Evolutionary conservation across 2,113 vertebrate species (phyloP).

Genomic region (Dasyprocta punctata): DNA sequence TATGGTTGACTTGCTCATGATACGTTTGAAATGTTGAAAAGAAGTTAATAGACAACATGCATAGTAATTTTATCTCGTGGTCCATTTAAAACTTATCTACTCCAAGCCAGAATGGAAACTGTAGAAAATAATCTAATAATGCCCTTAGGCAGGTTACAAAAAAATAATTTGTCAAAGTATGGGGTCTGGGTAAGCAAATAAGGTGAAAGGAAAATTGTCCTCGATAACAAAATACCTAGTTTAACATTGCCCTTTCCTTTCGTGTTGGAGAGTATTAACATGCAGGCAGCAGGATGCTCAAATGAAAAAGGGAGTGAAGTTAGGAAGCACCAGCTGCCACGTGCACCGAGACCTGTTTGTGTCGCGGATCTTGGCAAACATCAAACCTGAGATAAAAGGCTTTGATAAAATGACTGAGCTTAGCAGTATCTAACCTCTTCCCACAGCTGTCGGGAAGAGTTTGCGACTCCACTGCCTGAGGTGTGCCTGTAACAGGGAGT

Average conservation of each 20-base stretch:
- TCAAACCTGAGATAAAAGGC: constrained; percentile 68
- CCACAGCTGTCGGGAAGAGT: not conserved
- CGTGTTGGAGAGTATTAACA: constrained; percentile 39
- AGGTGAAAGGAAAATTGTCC: constrained; percentile 11
- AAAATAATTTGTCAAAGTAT: not conserved
- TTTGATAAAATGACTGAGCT: constrained; percentile 68
- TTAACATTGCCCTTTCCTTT: constrained; percentile 56
- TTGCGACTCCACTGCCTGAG: constrained; percentile 37
- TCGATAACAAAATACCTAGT: constrained; percentile 54
- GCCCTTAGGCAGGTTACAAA: constrained; percentile 41
- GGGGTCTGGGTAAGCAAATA: not conserved
- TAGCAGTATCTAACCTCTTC: constrained; percentile 33
- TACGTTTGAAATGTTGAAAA: not conserved
- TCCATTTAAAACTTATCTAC: not conserved
- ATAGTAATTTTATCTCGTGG: not conserved
- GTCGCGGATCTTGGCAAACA: constrained; percentile 57
- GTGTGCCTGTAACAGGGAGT: constrained; percentile 14
- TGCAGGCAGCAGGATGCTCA: not conserved
- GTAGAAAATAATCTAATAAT: constrained; percentile 53
- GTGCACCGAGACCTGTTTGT: constrained; percentile 47
- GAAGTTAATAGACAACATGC: not conserved
- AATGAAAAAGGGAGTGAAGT: not conserved
- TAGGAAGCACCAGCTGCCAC: constrained; percentile 41
- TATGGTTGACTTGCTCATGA: not conserved
- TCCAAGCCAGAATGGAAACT: not conserved